These are phyloP conservation scores for Apostichopus leukothele DNA, from an alignment of 53 echinoderm and acorn worm species.

Conservation along the genomic window DNA sequence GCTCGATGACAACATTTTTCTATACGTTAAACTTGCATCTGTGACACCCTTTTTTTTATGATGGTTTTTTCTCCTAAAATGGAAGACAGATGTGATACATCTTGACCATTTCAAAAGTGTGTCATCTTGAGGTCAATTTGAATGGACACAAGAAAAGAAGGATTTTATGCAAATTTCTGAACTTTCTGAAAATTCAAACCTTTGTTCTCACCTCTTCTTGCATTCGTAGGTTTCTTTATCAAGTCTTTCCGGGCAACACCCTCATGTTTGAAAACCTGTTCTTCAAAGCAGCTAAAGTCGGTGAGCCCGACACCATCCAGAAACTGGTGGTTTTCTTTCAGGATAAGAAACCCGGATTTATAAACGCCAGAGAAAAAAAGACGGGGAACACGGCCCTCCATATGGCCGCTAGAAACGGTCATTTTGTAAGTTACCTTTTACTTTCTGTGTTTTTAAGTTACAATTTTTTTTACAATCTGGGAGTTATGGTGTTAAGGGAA, in stretches of 20 bases:
- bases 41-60: too few species aligned
- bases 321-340: slow-evolving; percentile 95
- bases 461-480: neutral
- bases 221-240: slow-evolving; percentile 78
- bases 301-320: slow-evolving; percentile 84
- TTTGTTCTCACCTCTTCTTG: neutral
- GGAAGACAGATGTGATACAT: too few species aligned
- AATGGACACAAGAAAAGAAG: neutral
- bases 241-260: slow-evolving; percentile 94
- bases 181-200: too few species aligned
- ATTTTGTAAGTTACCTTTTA: slow-evolving; percentile 57
- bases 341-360: slow-evolving; percentile 77
- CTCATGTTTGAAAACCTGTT: slow-evolving; percentile 81
- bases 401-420: slow-evolving; percentile 89
- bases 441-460: neutral
- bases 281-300: slow-evolving; percentile 90
- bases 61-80: neutral
- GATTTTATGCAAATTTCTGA: too few species aligned
- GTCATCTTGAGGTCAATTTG: neutral
- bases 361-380: slow-evolving; percentile 93
- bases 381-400: slow-evolving; percentile 85
- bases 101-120: too few species aligned
- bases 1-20: too few species aligned
- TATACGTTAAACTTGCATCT: too few species aligned
- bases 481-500: neutral